Conservation (phyloP, 2,113 vertebrate species). For the Poeciliopsis turrubarensis region DNA sequence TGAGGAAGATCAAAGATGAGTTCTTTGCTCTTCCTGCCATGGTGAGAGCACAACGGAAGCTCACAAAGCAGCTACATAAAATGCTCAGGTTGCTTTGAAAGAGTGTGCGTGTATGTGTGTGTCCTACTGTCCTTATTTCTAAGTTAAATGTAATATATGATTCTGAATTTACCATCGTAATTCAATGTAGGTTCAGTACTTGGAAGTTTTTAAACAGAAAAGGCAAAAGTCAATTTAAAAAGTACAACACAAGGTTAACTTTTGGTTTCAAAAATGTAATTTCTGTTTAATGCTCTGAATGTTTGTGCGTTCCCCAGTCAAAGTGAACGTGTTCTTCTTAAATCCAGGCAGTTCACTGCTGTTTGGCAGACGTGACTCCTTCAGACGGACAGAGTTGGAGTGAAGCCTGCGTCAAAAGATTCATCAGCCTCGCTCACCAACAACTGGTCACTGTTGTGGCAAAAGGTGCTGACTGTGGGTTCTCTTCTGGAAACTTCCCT, state of each 20-base stretch:
- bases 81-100: no score
- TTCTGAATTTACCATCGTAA: no score
- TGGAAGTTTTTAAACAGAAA: background rate
- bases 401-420: constrained; percentile 78
- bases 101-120: background rate
- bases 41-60: constrained; percentile 74
- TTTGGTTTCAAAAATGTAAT: background rate
- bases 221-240: background rate
- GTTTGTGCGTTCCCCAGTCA: background rate
- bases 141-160: background rate
- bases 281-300: background rate
- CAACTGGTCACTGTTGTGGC: constrained; percentile 82
- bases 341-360: constrained; percentile 87
- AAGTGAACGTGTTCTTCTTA: constrained; percentile 3
- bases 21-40: constrained; percentile 85
- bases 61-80: background rate
- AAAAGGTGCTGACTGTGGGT: constrained; percentile 72
- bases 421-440: constrained; percentile 83
- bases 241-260: background rate
- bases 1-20: constrained; percentile 87
- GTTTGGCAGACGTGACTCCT: constrained; percentile 83
- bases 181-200: no score
- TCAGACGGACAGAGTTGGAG: constrained; percentile 79
- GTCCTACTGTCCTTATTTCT: background rate
- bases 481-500: background rate